Base-by-base conservation (phyloP, 2,797 vertebrate species). In the Epinephelus awoara region DNA sequence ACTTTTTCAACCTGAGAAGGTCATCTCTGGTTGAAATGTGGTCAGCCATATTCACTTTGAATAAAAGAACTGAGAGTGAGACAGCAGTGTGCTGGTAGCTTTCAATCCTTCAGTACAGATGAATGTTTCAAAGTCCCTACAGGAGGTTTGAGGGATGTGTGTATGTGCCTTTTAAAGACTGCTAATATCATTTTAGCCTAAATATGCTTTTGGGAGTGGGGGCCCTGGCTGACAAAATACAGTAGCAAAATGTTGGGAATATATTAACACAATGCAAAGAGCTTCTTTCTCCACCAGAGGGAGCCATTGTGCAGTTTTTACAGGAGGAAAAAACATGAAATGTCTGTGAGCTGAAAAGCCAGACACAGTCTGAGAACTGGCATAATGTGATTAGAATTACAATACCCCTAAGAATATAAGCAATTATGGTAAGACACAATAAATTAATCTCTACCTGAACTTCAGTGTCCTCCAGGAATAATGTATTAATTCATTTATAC, bases 271-370 rank as follows among this genome's bases (percentile, higher is more conserved):
- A 13, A 4, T 72, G 82, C 49, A 85, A 15, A 14, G 29, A 55
- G 47, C 6, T 2, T 1, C 50, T 73, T n/a, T 69, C 0, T 13
- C 90, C 93, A 89, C 63, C 19, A 93, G 90, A 79, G 89, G 89
- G 80, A 23, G 90, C 72, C 68, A 77, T 0, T 47, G 21, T 34
- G 46, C 49, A 21, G 62, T 49, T 69, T 85, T 84, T 73, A 5
- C 23, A 65, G 14, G 54, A 38, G 1, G 1, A 13, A 46, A 11
- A 18, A 25, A 14, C 23, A 8, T 14, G 10, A 27, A 56, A 29
- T 10, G 21, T 17, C 51, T 54, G 2, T 58, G 25, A 69, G n/a
- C 4, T 19, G n/a, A 66, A 49, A 54, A 40, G 5, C 6, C 46
- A 0, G 2, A 61, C 2, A 21, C 23, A 17, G 5, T 9, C 13